Evolutionary conservation across 1,140 invertebrate species (phyloP).

Genomic region (Rhagoletis zephyria): DNA sequence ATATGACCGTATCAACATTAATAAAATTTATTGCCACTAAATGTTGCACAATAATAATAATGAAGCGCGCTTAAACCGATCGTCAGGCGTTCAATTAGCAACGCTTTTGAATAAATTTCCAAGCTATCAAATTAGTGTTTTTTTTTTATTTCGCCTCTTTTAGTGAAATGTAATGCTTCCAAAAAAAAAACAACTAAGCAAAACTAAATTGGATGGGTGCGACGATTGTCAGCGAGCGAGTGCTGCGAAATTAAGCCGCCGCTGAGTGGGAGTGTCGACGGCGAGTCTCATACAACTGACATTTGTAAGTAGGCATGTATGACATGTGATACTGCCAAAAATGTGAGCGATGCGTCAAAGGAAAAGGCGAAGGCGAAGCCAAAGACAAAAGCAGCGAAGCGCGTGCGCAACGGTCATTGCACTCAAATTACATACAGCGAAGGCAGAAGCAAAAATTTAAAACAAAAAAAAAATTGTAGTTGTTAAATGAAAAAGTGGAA

Average conservation of each 20-base stretch:
- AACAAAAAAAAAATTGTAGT: background rate
- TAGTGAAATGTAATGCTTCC: too few relatives aligned
- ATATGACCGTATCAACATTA: background rate
- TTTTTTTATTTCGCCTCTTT: too few relatives aligned
- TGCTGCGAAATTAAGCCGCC: background rate
- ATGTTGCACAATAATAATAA: background rate
- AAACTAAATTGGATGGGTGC: too few relatives aligned
- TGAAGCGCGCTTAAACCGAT: background rate
- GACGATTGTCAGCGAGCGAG: too few relatives aligned
- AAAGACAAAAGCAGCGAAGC: background rate
- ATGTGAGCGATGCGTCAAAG: slow-evolving; percentile 29
- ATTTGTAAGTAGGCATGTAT: background rate
- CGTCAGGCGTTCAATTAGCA: background rate
- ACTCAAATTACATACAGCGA: background rate
- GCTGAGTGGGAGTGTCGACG: background rate
- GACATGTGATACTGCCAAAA: slow-evolving; percentile 28
- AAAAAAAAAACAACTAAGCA: too few relatives aligned
- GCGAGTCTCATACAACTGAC: background rate
- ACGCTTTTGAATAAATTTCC: background rate
- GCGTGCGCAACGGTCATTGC: slow-evolving; percentile 45
- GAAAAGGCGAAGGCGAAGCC: too few relatives aligned
- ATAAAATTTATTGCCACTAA: slow-evolving; percentile 18
- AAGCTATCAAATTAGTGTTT: background rate
- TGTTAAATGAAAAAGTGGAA: background rate
- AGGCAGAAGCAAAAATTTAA: background rate